Conservation (phyloP, 2,797 vertebrate genomes). For the Crax fasciolata region DNA sequence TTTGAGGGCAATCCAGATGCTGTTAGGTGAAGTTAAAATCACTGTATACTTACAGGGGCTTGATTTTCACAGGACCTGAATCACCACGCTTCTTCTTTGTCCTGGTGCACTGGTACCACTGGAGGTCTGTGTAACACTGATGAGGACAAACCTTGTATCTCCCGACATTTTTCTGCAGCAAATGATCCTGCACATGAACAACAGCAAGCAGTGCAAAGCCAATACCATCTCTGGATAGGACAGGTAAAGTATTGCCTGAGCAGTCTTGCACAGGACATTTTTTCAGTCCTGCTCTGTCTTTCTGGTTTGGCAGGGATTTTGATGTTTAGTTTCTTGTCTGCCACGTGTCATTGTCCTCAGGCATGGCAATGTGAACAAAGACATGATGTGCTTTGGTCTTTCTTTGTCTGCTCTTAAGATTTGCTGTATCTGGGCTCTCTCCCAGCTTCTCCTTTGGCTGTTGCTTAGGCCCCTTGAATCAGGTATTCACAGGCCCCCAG, state of each 20-base stretch:
- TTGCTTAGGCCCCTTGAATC: neutral
- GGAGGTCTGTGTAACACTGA: neutral
- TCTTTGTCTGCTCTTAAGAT: neutral
- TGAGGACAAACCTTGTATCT: neutral
- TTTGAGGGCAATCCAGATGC: neutral
- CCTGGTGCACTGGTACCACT: neutral
- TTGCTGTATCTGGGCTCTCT: neutral
- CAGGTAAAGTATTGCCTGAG: neutral
- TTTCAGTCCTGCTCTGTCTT: neutral
- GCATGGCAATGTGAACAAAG: neutral
- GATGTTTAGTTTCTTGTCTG: neutral
- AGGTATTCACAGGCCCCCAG: neutral
- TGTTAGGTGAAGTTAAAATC: neutral
- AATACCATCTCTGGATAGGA: accelerated
- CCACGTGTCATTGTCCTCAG: neutral
- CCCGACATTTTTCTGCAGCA: neutral
- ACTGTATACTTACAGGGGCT: accelerated
- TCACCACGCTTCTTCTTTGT: neutral
- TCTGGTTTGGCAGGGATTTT: neutral
- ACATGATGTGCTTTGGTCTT: neutral
- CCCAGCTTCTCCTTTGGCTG: neutral
- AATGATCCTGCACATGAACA: neutral
- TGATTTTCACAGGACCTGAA: neutral
- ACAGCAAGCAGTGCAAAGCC: neutral
- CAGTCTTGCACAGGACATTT: neutral